Percentiles rank a stretch among this genome's conserved stretches.
Conservation (phyloP, 2,797 vertebrate genomes). For the Erithacus rubecula region DNA sequence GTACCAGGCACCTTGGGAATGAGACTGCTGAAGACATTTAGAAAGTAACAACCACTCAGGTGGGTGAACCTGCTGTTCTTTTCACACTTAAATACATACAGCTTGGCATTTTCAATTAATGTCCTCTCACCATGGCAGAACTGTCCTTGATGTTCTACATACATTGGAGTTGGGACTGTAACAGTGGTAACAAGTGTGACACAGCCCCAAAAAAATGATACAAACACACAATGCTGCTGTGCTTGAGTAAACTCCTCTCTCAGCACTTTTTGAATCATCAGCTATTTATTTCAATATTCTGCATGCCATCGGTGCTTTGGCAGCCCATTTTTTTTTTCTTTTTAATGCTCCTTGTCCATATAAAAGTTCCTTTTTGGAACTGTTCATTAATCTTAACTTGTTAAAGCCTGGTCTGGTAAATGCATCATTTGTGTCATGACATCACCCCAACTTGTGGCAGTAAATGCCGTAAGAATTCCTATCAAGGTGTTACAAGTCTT, state of each 20-base stretch:
- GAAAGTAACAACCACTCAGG: not conserved
- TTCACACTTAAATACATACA: not conserved
- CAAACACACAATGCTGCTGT: not conserved
- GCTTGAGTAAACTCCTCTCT: not conserved
- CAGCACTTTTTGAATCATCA: not conserved
- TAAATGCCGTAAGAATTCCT: not conserved
- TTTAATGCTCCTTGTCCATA: conserved; percentile 18
- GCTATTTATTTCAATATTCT: conserved; percentile 57
- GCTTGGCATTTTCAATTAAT: not conserved
- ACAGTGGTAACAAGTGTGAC: not conserved
- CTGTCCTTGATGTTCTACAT: not conserved
- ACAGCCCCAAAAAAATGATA: not conserved
- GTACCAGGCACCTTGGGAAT: not conserved
- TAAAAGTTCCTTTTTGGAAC: not conserved
- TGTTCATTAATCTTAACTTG: conserved; percentile 36
- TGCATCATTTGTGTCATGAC: conserved; percentile 4
- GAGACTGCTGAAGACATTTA: not conserved
- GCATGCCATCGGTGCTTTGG: conserved; percentile 22
- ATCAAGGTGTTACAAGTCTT: not conserved
- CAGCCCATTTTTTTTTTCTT: conserved; percentile 30
- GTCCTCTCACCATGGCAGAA: not conserved
- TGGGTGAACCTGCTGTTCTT: not conserved
- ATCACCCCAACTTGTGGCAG: conserved; percentile 24
- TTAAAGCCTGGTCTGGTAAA: not conserved
- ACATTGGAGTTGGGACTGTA: not conserved